Evolutionary conservation across 2,113 vertebrate genomes (phyloP).

Genomic region (Holacanthus passer): DNA sequence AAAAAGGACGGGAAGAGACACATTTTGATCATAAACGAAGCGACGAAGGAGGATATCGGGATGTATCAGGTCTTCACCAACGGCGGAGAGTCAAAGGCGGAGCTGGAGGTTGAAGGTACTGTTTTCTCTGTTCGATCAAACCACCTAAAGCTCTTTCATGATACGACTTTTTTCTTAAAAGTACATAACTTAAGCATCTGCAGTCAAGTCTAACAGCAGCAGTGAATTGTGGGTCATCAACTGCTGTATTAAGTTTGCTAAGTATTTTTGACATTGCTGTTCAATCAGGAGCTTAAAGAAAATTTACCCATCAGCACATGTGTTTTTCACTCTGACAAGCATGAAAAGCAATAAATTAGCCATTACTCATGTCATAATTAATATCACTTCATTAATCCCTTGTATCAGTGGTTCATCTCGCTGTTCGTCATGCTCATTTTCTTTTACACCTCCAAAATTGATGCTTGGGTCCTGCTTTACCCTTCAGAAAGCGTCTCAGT

Average conservation of each 20-base stretch:
- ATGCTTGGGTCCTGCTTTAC: neutral
- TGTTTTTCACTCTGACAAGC: slow-evolving; percentile 68
- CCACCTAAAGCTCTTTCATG: too few relatives aligned
- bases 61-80: slow-evolving; percentile 88
- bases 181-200: neutral
- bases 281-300: slow-evolving; percentile 37
- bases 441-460: slow-evolving; percentile 58
- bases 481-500: slow-evolving; percentile 20
- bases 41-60: slow-evolving; percentile 86
- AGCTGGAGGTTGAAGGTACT: slow-evolving; percentile 91
- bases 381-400: slow-evolving; percentile 51
- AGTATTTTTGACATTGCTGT: slow-evolving; percentile 15
- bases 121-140: neutral
- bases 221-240: neutral
- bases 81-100: slow-evolving; percentile 90
- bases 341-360: slow-evolving; percentile 66
- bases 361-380: slow-evolving; percentile 63
- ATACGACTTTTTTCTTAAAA: too few relatives aligned
- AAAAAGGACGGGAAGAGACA: slow-evolving; percentile 94
- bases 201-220: neutral
- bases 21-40: slow-evolving; percentile 90
- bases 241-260: slow-evolving; percentile 20
- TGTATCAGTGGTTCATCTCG: slow-evolving; percentile 50
- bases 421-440: slow-evolving; percentile 57
- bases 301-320: slow-evolving; percentile 36